Conservation (phyloP, 2,797 vertebrate genomes). For the Tenualosa thibaudeaui region DNA sequence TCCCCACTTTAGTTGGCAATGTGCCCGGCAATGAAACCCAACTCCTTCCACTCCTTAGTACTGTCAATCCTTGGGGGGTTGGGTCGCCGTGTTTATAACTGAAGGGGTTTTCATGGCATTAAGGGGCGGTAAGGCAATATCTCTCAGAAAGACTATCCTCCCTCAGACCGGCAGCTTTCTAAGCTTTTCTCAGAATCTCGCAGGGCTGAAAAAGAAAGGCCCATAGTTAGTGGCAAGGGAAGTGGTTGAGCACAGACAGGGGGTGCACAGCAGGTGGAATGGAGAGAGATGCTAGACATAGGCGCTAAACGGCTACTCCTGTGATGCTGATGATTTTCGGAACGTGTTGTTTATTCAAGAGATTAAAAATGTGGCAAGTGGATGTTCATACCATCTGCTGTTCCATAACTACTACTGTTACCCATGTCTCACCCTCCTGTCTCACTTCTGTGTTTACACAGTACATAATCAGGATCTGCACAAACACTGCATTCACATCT, state of each 20-base stretch:
- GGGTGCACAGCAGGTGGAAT: constrained; percentile 7
- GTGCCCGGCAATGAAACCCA: constrained; percentile 63
- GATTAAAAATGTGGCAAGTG: constrained; percentile 16
- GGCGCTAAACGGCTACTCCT: not conserved
- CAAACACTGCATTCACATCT: not conserved
- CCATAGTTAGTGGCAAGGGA: constrained; percentile 15
- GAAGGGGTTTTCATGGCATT: constrained; percentile 67
- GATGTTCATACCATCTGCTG: not conserved
- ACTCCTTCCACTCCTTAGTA: constrained; percentile 59
- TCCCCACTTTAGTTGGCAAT: constrained; percentile 59
- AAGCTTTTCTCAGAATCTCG: constrained; percentile 54
- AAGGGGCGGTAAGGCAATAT: constrained; percentile 67
- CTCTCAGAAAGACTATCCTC: constrained; percentile 46
- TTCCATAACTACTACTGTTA: not conserved
- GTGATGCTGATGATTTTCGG: constrained; percentile 5
- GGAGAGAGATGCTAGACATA: constrained; percentile 23
- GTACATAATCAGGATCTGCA: not conserved
- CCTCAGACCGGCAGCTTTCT: constrained; percentile 46
- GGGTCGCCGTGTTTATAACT: constrained; percentile 64
- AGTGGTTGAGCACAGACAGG: not conserved
- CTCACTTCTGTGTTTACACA: not conserved
- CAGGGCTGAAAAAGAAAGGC: constrained; percentile 29
- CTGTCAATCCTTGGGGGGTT: constrained; percentile 54
- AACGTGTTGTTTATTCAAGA: constrained; percentile 15
- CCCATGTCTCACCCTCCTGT: not conserved